Evolutionary conservation across 2,113 vertebrate species (phyloP).

Genomic region (Pholis gunnellus): DNA sequence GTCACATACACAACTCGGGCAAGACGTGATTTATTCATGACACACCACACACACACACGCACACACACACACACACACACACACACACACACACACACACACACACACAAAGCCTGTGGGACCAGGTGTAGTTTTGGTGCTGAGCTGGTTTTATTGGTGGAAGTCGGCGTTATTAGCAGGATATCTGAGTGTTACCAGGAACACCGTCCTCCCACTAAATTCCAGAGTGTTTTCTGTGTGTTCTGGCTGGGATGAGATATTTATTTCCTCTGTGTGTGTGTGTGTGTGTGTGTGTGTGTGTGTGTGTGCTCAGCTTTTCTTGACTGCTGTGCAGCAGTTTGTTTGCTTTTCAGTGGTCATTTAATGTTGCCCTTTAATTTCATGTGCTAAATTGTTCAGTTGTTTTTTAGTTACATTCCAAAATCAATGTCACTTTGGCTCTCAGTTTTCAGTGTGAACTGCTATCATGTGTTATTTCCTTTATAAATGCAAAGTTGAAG

Average conservation of each 20-base stretch:
- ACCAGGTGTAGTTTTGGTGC: conserved; percentile 30
- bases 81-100: conserved; percentile 7
- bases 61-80: conserved; percentile 2
- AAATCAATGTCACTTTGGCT: background rate
- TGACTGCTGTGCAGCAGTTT: background rate
- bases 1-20: conserved; percentile 29
- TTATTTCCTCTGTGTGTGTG: conserved; percentile 3
- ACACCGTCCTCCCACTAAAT: conserved; percentile 52
- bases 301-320: background rate
- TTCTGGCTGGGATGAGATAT: conserved; percentile 26
- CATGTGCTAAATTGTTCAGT: background rate
- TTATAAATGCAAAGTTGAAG: background rate
- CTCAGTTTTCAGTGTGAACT: background rate
- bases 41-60: too few relatives aligned
- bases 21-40: conserved; percentile 63
- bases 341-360: background rate
- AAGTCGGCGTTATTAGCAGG: background rate
- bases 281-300: conserved; percentile 4
- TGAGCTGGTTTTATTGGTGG: conserved; percentile 29
- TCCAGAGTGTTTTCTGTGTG: conserved; percentile 33
- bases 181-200: conserved; percentile 54
- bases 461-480: background rate
- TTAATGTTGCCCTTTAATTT: background rate
- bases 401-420: background rate
- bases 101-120: background rate